A percentile compares a stretch with the other conserved stretches of the same genome.
Conservation (phyloP, 2,797 vertebrate genomes). For the Monodelphis domestica region DNA sequence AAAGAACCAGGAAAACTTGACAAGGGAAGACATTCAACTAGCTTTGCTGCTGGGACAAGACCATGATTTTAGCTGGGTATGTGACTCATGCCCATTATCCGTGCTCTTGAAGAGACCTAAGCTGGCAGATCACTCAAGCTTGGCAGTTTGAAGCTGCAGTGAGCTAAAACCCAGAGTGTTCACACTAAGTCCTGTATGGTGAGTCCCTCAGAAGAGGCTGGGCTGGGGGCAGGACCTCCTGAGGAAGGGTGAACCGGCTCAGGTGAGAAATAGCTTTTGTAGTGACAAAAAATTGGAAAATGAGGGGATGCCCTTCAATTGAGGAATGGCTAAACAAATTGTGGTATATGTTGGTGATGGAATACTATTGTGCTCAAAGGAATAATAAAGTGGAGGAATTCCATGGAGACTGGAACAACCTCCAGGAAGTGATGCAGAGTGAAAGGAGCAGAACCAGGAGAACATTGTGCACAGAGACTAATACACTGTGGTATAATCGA, state of each 20-base stretch:
- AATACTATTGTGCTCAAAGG: too few relatives aligned
- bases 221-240: rapidly evolving
- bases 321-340: too few relatives aligned
- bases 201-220: not conserved
- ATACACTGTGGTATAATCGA: too few relatives aligned
- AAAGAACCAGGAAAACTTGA: not conserved
- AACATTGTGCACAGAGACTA: too few relatives aligned
- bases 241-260: not conserved
- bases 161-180: not conserved
- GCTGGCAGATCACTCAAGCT: not conserved
- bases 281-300: too few relatives aligned
- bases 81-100: not conserved
- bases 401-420: too few relatives aligned
- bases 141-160: not conserved
- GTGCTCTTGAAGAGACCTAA: not conserved
- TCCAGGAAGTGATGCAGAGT: too few relatives aligned
- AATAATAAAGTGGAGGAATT: too few relatives aligned
- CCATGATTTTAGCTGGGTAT: not conserved
- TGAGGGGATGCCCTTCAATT: too few relatives aligned
- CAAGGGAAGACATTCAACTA: not conserved
- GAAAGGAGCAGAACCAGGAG: too few relatives aligned
- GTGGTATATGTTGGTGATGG: too few relatives aligned
- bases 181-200: not conserved
- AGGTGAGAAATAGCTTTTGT: not conserved
- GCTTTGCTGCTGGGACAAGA: not conserved